phyloP scores from a whole-genome alignment of 2,888 invertebrate species.

The Phymatocera aterrima region DNA sequence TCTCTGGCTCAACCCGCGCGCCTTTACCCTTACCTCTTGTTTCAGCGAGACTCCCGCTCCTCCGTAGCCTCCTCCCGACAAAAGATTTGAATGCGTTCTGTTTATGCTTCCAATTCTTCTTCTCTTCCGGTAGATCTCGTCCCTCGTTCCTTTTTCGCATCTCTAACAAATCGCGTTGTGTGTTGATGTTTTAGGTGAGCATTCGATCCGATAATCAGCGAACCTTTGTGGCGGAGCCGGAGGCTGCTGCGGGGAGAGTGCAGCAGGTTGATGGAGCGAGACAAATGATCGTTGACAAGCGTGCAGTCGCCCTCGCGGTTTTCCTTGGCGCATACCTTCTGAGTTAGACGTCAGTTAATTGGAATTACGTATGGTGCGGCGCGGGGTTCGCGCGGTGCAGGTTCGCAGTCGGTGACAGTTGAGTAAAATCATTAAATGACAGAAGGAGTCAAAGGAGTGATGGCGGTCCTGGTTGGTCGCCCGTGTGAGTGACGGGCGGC shows the following conservation, averaged over 20 bases:
- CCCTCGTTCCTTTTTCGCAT: neutral
- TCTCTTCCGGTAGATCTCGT: neutral
- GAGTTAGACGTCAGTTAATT: conserved; percentile 46
- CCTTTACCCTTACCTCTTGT: conserved; percentile 30
- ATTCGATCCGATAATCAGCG: neutral
- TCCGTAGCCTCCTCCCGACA: neutral
- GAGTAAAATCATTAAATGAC: conserved; percentile 42
- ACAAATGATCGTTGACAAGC: conserved; percentile 36
- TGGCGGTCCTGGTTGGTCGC: conserved; percentile 39
- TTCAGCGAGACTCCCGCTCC: conserved; percentile 22
- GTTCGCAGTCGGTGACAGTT: conserved; percentile 26
- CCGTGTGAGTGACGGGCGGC: conserved; percentile 40
- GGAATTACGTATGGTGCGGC: conserved; percentile 51
- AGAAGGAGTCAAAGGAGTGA: conserved; percentile 39
- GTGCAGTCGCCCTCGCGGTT: conserved; percentile 4
- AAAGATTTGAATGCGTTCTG: neutral
- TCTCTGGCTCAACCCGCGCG: conserved; percentile 11
- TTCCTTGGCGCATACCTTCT: neutral
- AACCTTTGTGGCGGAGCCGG: neutral
- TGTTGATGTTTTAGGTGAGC: conserved; percentile 28
- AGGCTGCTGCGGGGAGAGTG: neutral
- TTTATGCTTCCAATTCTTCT: neutral
- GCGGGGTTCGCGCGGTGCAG: conserved; percentile 25
- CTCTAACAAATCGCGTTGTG: neutral
- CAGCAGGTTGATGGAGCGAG: conserved; percentile 2